Evolutionary conservation across 2,113 vertebrate species (phyloP), one percentile per base, ranked within the genome.

Genomic region (Salvator merianae): DNA sequence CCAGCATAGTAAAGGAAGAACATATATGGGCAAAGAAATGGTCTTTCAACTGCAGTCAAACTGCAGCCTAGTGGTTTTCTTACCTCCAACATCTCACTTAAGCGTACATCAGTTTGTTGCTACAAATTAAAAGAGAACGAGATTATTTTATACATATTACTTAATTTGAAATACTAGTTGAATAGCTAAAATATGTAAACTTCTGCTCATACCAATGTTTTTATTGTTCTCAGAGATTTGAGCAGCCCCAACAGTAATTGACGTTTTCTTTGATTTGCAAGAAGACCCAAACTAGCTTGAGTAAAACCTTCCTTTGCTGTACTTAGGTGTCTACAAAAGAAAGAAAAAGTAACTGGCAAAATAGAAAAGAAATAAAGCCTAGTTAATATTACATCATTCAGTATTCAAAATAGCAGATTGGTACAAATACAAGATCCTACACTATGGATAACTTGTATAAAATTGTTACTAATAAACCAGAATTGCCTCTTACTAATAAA

Each of bases 81-180:
- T 96, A 99, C 99, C 98, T 99, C 99, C 20, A 99, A 95, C 98
- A 99, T 99, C 95, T 99, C 99, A 89, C 98, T 99, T 92, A 99
- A 97, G 84, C 98, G 96, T 5, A 99, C 98, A 92, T 99, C 99
- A 65, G 99, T 99, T 94, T 98, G 98, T 99, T 99, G 99, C 99
- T 99, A 80, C 87, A 91, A 88, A 93, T 13, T 59, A 53, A 43
- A 84, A 65, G 47, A 8, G 7, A 62, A 68, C 7, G 0, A 34
- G 7, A 30, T 86, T 12, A 94, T 22, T n/a, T 59, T 73, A 36
- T 70, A 59, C 79, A 20, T 3, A 68, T 63, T 0, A 36, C 2
- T 79, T 22, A 77, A 90, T 79, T 30, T 0, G 86, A 84, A 16
- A 82, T 83, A 79, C 3, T 22, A 62, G 62, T 89, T 85, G 86